Conservation (phyloP, 2,888 invertebrate species). For the Oeneis ivallda region DNA sequence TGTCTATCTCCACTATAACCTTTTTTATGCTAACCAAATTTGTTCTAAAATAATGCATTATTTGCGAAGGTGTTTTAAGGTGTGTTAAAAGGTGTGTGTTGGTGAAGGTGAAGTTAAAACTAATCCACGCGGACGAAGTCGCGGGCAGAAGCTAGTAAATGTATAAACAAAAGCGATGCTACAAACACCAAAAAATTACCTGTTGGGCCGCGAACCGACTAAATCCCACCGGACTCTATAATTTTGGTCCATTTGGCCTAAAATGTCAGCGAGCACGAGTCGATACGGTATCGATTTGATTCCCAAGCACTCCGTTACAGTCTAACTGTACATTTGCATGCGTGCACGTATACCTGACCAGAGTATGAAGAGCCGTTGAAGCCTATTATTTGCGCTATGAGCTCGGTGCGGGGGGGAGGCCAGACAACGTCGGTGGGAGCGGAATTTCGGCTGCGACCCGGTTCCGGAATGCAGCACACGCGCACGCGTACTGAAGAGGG, state of each 20-base stretch:
- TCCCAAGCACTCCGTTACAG: slow-evolving; percentile 65
- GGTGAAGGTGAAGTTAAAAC: too few relatives aligned
- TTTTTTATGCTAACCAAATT: too few relatives aligned
- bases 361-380: slow-evolving; percentile 39
- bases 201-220: slow-evolving; percentile 25
- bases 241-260: slow-evolving; percentile 37
- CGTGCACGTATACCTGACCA: slow-evolving; percentile 67
- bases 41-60: too few relatives aligned
- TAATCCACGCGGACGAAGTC: too few relatives aligned
- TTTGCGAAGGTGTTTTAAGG: too few relatives aligned
- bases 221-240: slow-evolving; percentile 29
- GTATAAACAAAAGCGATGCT: slow-evolving; percentile 10
- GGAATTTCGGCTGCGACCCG: slow-evolving; percentile 77
- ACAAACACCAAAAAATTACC: slow-evolving; percentile 27
- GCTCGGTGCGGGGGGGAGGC: slow-evolving; percentile 51
- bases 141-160: too few relatives aligned
- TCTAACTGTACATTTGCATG: slow-evolving; percentile 81
- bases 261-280: slow-evolving; percentile 41
- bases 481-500: slow-evolving; percentile 67
- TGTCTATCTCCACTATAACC: too few relatives aligned
- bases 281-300: slow-evolving; percentile 72
- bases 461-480: slow-evolving; percentile 78
- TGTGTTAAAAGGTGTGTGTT: too few relatives aligned
- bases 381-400: slow-evolving; percentile 47
- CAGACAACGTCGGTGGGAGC: slow-evolving; percentile 53